Evolutionary conservation across 2,888 invertebrate species (phyloP).

Genomic region (Eristalis pertinax): DNA sequence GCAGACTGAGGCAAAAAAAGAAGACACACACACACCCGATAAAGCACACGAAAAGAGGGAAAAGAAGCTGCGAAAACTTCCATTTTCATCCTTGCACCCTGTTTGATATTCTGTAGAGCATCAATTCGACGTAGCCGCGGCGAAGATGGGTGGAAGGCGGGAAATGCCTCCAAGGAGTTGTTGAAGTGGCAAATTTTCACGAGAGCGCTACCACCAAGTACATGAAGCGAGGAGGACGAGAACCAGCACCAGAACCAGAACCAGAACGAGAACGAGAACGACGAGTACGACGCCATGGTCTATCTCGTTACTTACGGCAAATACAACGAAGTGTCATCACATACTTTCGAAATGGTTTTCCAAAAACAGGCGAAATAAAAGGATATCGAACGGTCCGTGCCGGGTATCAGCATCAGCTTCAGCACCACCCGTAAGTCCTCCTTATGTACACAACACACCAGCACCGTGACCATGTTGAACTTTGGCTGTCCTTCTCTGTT

Average conservation of each 20-base stretch:
- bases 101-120: slow-evolving; percentile 70
- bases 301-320: slow-evolving; percentile 73
- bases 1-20: not conserved
- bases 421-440: not conserved
- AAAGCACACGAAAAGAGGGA: slow-evolving; percentile 65
- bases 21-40: slow-evolving; percentile 46
- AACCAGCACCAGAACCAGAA: slow-evolving; percentile 34
- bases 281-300: slow-evolving; percentile 71
- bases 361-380: slow-evolving; percentile 67
- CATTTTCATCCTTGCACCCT: slow-evolving; percentile 70
- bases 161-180: slow-evolving; percentile 79
- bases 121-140: slow-evolving; percentile 65
- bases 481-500: slow-evolving; percentile 65
- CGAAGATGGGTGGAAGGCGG: slow-evolving; percentile 37
- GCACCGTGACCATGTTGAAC: slow-evolving; percentile 63
- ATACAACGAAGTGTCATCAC: slow-evolving; percentile 72
- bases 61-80: slow-evolving; percentile 72
- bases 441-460: slow-evolving; percentile 52
- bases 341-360: slow-evolving; percentile 72
- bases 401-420: not conserved
- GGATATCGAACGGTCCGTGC: slow-evolving; percentile 29
- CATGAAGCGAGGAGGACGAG: slow-evolving; percentile 30
- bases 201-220: slow-evolving; percentile 73
- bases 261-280: slow-evolving; percentile 57
- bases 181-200: slow-evolving; percentile 81